Conservation (phyloP, 2,113 vertebrate genomes). For the Eulemur rufifrons region DNA sequence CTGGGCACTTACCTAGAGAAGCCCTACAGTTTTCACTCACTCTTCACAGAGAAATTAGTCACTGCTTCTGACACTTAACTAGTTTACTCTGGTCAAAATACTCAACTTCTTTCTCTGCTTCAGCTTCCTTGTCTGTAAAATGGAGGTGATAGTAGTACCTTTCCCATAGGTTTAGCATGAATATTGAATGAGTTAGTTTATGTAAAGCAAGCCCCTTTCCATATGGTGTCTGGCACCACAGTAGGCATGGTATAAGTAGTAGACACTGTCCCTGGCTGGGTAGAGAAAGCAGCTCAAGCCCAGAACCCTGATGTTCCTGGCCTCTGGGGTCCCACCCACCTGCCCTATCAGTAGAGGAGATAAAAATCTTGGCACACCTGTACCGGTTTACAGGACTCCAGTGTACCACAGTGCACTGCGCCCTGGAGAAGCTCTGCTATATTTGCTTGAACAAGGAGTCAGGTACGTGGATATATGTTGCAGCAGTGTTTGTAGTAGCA, state of each 20-base stretch:
- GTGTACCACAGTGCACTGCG: neutral
- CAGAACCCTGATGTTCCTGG: neutral
- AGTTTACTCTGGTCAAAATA: neutral
- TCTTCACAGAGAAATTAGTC: too few relatives aligned
- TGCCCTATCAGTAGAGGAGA: neutral
- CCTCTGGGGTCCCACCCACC: neutral
- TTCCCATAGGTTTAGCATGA: neutral
- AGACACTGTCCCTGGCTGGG: too few relatives aligned
- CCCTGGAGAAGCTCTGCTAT: neutral
- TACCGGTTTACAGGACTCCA: neutral
- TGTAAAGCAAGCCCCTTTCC: neutral
- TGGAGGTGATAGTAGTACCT: neutral
- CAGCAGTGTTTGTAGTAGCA: neutral
- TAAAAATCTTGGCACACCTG: neutral
- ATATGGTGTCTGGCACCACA: neutral
- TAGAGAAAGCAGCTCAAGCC: too few relatives aligned
- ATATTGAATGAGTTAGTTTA: neutral
- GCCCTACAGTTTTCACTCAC: too few relatives aligned
- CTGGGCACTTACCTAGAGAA: too few relatives aligned
- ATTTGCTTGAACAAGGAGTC: neutral
- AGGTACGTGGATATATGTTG: neutral
- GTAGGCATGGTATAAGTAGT: neutral
- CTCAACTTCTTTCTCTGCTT: neutral
- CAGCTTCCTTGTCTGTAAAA: neutral
- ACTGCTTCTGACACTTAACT: neutral